Evolutionary conservation across 2,113 vertebrate genomes (phyloP), one percentile per base, ranked within the genome.

Genomic region (Semicossyphus pulcher): DNA sequence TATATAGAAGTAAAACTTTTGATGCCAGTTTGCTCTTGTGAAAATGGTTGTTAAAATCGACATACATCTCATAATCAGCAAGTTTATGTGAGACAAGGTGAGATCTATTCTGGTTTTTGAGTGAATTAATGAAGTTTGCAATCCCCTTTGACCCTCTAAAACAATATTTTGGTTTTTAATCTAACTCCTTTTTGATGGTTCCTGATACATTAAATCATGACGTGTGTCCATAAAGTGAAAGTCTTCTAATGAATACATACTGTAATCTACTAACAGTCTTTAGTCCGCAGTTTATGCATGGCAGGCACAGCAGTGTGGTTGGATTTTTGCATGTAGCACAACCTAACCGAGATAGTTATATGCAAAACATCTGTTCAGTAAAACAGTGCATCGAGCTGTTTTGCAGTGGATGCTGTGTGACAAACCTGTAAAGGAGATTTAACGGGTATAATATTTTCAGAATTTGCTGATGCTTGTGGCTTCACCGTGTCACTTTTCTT

Each of bases 301-400:
- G 44, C 69, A 72, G 15, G 52, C 78, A 78, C 64, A 20, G 44
- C 1, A 1, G 52, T 76, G 83, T 87, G 25, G 62, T 81, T 54
- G 56, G 7, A 29, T 77, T 32, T 90, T 89, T 91, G 90, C 92
- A 92, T 86, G 88, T 76, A 56, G 71, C 86, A 86, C 72, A 84
- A 70, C 34, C 83, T 81, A 89, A 84, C 73, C 69, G 67, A 64
- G 84, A 60, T 16, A 61, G 56, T 63, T 69, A 78, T 64, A 85
- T 86, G 76, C 67, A 86, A 87, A 89, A 81, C 80, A 78, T 81
- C 61, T 72, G 81, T 57, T 37, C 66, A 70, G 41, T 67, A 54
- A 74, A 81, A 68, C 10, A 0, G 18, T 26, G n/a, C 28, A 41
- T 20, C 20, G 47, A 63, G 32, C 18, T 36, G 42, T 65, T 70